phyloP scores from a whole-genome alignment of 2,888 invertebrate species.

The Tenthredo notha region DNA sequence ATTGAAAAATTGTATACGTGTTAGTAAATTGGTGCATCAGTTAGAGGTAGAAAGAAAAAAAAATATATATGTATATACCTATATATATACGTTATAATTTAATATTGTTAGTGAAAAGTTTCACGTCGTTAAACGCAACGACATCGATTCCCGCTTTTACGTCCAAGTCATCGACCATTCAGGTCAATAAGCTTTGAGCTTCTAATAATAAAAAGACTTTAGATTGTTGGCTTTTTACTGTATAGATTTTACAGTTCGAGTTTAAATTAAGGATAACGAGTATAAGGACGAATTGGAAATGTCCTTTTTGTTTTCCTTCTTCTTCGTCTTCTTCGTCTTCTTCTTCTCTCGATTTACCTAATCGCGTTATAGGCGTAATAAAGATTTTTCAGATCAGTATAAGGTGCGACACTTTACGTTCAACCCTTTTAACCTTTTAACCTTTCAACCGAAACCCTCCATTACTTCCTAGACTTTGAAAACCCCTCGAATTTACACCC shows the following conservation, averaged over 20 bases:
- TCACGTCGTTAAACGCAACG: slow-evolving; percentile 7
- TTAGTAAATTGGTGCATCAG: not conserved
- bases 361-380: not conserved
- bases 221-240: not conserved
- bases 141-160: not conserved
- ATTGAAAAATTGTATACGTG: slow-evolving; percentile 3
- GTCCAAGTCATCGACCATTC: slow-evolving; percentile 27
- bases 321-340: not conserved
- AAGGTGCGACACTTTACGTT: not conserved
- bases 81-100: not conserved
- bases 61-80: not conserved
- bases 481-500: slow-evolving; percentile 35
- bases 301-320: not conserved
- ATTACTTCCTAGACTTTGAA: not conserved
- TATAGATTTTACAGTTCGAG: not conserved
- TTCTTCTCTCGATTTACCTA: not conserved
- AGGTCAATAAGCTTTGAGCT: not conserved
- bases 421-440: slow-evolving; percentile 44
- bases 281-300: no score
- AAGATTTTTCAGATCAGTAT: not conserved
- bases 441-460: not conserved
- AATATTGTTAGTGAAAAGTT: slow-evolving; percentile 16
- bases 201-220: not conserved
- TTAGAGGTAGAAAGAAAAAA: not conserved
- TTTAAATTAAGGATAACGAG: no score